Percentiles rank a stretch among this genome's conserved stretches.
These are phyloP conservation scores for Ricordea florida DNA, from an alignment of 92 coral and sea anemone genomes.

Conservation along the genomic window DNA sequence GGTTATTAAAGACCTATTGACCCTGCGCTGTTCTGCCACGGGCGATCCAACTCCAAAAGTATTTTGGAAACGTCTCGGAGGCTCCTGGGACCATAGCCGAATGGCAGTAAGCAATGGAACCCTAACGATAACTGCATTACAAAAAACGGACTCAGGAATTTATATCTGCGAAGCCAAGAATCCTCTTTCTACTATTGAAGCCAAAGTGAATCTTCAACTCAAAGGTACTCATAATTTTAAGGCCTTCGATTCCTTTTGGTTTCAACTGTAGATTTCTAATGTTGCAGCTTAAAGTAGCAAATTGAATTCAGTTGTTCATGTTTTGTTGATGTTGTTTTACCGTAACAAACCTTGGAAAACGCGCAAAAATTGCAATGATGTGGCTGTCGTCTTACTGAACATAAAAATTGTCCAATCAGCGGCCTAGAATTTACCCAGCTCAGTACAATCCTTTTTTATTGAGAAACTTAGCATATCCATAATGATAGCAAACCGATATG, in stretches of 20 bases:
- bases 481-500: too few relatives aligned
- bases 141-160: not conserved
- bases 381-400: too few relatives aligned
- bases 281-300: too few relatives aligned
- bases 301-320: too few relatives aligned
- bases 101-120: slow-evolving; percentile 5
- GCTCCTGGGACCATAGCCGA: not conserved
- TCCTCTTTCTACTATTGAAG: not conserved
- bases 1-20: not conserved
- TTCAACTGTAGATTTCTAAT: not conserved
- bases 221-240: not conserved
- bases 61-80: slow-evolving; percentile 6
- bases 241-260: not conserved
- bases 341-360: too few relatives aligned
- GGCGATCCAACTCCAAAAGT: not conserved
- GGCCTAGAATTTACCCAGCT: too few relatives aligned
- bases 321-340: too few relatives aligned
- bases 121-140: not conserved
- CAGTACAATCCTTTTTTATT: too few relatives aligned
- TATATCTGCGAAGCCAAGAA: slow-evolving; percentile 10
- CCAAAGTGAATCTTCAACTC: not conserved
- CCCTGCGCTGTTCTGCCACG: not conserved
- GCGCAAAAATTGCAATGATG: too few relatives aligned
- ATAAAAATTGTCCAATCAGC: too few relatives aligned
- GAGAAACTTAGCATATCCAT: too few relatives aligned